These are phyloP conservation scores for Melanocharis versteri DNA, from an alignment of 2,113 vertebrate genomes.

Conservation along the genomic window DNA sequence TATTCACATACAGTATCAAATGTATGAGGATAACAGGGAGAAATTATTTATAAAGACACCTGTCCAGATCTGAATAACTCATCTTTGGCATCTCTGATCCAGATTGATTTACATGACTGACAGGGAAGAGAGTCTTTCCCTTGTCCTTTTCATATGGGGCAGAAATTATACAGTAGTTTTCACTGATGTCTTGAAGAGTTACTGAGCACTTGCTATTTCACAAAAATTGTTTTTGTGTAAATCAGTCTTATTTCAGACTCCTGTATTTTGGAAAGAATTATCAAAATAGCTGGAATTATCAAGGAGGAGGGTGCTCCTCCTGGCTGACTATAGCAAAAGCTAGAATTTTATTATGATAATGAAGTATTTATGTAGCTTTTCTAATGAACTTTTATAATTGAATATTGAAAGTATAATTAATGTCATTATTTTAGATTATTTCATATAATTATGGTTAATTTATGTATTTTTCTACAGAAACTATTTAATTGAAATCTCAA, in stretches of 20 bases:
- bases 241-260: neutral
- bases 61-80: neutral
- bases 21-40: neutral
- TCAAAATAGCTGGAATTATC: neutral
- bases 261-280: neutral
- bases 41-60: neutral
- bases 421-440: neutral
- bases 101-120: neutral
- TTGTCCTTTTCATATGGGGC: neutral
- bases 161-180: neutral
- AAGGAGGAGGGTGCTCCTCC: neutral
- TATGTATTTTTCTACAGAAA: neutral
- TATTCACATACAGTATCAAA: neutral
- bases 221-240: neutral
- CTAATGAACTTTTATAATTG: neutral
- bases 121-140: neutral
- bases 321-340: neutral
- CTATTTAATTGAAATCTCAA: neutral
- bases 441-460: neutral
- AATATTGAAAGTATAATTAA: neutral
- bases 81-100: neutral
- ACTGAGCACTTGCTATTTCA: neutral
- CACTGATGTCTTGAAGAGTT: neutral
- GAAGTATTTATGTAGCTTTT: neutral
- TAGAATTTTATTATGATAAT: neutral